Evolutionary conservation across 2,113 vertebrate genomes (phyloP).

Genomic region (Rhinolophus sinicus): DNA sequence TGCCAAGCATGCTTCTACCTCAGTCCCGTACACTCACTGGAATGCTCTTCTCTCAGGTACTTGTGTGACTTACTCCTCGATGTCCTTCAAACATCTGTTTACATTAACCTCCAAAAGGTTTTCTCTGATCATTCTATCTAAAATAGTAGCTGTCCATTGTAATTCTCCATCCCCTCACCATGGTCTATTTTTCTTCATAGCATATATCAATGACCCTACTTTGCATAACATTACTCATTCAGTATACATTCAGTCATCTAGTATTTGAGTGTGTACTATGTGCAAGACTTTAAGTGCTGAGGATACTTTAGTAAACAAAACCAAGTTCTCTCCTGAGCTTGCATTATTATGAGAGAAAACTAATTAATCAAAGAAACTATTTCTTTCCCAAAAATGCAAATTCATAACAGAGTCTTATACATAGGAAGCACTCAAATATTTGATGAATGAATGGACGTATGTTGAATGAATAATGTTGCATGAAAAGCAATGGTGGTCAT

Average conservation of each 20-base stretch:
- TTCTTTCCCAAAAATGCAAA: not conserved
- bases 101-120: not conserved
- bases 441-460: constrained; percentile 12
- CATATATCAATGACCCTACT: not conserved
- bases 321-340: not conserved
- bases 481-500: not conserved
- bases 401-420: not conserved
- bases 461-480: not conserved
- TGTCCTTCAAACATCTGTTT: constrained; percentile 32
- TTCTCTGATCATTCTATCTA: not conserved
- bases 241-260: not conserved
- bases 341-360: not conserved
- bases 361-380: not conserved
- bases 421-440: constrained; percentile 17
- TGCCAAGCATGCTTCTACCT: not conserved
- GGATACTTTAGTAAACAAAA: not conserved
- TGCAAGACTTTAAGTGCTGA: not conserved
- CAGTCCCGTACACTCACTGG: not conserved
- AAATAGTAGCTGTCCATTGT: not conserved
- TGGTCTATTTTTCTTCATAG: constrained; percentile 10
- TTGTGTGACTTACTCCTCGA: not conserved
- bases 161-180: not conserved
- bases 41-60: not conserved
- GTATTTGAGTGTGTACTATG: not conserved
- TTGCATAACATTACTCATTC: not conserved